Base-by-base conservation (phyloP, 2,797 vertebrate species). In the Clamator glandarius region DNA sequence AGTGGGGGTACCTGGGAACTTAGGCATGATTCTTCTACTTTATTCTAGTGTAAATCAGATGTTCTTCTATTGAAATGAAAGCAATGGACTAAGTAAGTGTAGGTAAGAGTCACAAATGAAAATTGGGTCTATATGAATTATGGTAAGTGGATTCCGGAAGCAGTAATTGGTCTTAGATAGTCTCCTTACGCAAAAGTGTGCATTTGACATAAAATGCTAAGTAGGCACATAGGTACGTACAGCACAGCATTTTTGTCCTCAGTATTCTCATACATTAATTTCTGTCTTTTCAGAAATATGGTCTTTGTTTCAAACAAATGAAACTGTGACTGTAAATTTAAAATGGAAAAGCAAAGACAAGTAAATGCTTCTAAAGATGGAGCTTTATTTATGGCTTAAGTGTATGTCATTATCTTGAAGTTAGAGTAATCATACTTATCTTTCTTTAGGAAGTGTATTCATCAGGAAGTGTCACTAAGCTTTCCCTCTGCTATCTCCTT, bases 1-100 rank as follows among this genome's bases (percentile, higher is more conserved):
- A 23, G 20, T 44, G 23, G 82, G n/a, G 72, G 16, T 94, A 91
- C 54, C 59, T 85, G 83, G 75, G 61, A 97, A 86, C n/a, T 54
- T 79, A 82, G 35, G 46, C 9, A 15, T 59, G 72, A 62, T 74
- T 87, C 52, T 76, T 79, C 31, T 87, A 44, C 23, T 83, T 94
- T 85, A 54, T 75, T 29, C 33, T 67, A 9, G 25, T 39, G 12
- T 74, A 75, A 96, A 90, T 68, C 33, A 24, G 21, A 10, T 28
- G 12, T 28, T 76, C 21, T 57, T 84, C 57, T 62, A 6, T 31
- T 75, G 28, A 69, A 85, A 61, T 80, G n/a, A 72, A 46, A 85
- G 75, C 25, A 20, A 1, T 12, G 33, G 68, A 42, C n/a, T 61
- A 31, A 6, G 15, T 83, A 50, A 80, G 17, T 13, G 18, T n/a